Conservation (phyloP, 2,113 vertebrate genomes). For the Leuciscus idus region DNA sequence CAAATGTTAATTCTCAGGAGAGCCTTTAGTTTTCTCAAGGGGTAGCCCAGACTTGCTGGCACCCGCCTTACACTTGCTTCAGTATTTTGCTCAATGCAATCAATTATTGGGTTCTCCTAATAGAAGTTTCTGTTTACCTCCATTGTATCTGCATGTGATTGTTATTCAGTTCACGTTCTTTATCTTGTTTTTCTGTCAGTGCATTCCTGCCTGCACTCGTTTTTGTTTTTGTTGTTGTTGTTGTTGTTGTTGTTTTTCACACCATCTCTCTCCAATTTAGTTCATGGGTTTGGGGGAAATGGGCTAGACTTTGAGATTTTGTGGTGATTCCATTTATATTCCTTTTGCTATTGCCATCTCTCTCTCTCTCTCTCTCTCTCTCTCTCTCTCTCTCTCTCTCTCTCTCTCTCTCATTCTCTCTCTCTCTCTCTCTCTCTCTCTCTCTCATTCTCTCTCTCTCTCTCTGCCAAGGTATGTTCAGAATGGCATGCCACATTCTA, state of each 20-base stretch:
- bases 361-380: not conserved
- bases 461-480: not conserved
- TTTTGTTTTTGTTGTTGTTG: not conserved
- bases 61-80: slow-evolving; percentile 11
- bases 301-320: slow-evolving; percentile 8
- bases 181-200: slow-evolving; percentile 25
- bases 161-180: slow-evolving; percentile 45
- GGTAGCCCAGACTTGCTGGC: no score
- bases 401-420: no score
- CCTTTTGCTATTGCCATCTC: not conserved
- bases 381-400: not conserved
- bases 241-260: not conserved
- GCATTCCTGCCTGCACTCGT: slow-evolving; percentile 27
- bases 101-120: slow-evolving; percentile 36
- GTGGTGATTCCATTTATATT: slow-evolving; percentile 5
- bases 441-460: not conserved
- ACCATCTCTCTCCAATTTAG: slow-evolving; percentile 32
- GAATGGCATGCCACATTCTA: not conserved
- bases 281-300: slow-evolving; percentile 38
- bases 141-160: slow-evolving; percentile 53
- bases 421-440: not conserved
- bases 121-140: slow-evolving; percentile 31
- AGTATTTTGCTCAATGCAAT: slow-evolving; percentile 34
- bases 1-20: no score
- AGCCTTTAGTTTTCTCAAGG: no score